A percentile compares a stretch with the other conserved stretches of the same genome.
Conservation (phyloP, 2,113 vertebrate genomes). For the Haemorhous mexicanus region DNA sequence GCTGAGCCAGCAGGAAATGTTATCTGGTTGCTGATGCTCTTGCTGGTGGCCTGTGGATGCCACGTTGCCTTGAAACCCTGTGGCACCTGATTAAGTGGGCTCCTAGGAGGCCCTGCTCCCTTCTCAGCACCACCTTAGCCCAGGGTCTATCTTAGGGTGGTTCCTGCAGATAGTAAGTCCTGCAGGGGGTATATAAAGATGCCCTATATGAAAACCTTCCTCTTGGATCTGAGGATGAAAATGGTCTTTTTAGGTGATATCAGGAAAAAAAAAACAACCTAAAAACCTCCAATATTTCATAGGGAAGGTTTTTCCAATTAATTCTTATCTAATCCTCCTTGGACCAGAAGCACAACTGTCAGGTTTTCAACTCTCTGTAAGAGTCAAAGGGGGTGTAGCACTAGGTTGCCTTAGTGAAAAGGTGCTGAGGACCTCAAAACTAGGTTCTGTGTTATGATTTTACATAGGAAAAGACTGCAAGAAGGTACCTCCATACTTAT, state of each 20-base stretch:
- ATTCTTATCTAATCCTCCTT: background rate
- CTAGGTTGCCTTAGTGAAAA: background rate
- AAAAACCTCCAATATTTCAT: rapidly evolving
- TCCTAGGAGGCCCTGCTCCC: background rate
- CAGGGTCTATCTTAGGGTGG: background rate
- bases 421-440: background rate
- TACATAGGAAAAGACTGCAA: background rate
- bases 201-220: background rate
- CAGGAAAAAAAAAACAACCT: rapidly evolving
- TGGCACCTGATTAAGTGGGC: background rate
- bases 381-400: background rate
- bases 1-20: background rate
- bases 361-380: background rate
- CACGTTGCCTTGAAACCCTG: background rate
- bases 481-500: background rate
- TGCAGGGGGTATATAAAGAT: background rate
- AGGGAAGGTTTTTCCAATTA: background rate
- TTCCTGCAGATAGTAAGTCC: background rate
- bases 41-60: background rate
- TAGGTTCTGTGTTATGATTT: background rate
- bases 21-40: background rate
- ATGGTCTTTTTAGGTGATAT: background rate
- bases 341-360: background rate
- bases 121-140: background rate
- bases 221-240: background rate